These are phyloP conservation scores for Allolobophora icterica DNA, from an alignment of 2,888 invertebrate species.

Conservation along the genomic window DNA sequence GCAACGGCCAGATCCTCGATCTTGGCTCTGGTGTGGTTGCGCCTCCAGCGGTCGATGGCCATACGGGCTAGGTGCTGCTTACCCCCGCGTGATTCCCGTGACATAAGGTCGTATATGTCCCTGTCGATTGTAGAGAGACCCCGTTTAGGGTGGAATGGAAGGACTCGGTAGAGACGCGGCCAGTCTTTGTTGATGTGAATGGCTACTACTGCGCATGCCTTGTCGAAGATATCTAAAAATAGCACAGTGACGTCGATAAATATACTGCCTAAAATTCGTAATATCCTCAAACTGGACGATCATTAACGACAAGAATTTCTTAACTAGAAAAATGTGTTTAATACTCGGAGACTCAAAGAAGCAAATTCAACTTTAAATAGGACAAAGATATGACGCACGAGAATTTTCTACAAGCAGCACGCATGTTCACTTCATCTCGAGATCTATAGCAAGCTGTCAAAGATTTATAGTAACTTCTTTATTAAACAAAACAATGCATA, in stretches of 20 bases:
- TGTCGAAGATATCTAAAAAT: conserved; percentile 55
- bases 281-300: not conserved
- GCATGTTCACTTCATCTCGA: no score
- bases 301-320: no score
- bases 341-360: no score
- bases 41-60: conserved; percentile 56
- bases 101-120: conserved; percentile 51
- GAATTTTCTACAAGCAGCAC: no score
- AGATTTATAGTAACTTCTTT: no score
- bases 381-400: no score
- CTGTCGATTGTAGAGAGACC: conserved; percentile 56
- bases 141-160: conserved; percentile 58
- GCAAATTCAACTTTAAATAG: no score
- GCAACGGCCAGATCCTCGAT: conserved; percentile 54
- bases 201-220: conserved; percentile 53
- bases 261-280: not conserved
- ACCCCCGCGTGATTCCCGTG: conserved; percentile 30
- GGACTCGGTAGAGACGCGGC: conserved; percentile 55
- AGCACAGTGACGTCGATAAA: not conserved
- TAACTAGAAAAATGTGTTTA: no score
- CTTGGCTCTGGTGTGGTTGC: conserved; percentile 55
- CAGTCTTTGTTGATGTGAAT: conserved; percentile 55
- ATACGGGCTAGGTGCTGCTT: conserved; percentile 41
- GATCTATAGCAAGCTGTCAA: no score
- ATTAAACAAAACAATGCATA: no score